phyloP scores from a whole-genome alignment of 2,888 invertebrate species.

The Priapulus caudatus region DNA sequence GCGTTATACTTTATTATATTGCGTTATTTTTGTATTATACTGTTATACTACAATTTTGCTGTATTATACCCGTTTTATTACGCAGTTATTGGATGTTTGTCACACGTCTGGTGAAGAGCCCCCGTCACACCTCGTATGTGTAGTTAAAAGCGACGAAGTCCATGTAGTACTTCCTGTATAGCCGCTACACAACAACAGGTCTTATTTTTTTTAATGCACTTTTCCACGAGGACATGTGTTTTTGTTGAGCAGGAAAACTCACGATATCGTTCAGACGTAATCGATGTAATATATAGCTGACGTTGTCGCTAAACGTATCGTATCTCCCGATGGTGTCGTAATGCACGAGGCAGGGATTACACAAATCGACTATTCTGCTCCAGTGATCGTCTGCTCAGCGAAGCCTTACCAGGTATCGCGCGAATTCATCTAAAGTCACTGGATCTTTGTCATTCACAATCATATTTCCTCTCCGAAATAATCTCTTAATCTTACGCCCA shows the following conservation, averaged over 20 bases:
- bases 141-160: neutral
- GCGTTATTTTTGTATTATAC: too few relatives aligned
- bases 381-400: neutral
- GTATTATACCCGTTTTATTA: too few relatives aligned
- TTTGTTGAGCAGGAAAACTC: neutral
- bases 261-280: neutral
- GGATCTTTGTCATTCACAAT: neutral
- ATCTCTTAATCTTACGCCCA: neutral
- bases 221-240: neutral
- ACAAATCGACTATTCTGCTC: neutral
- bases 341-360: neutral
- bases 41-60: too few relatives aligned
- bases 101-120: too few relatives aligned
- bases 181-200: neutral
- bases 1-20: too few relatives aligned
- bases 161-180: neutral
- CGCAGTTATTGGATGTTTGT: too few relatives aligned
- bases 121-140: too few relatives aligned
- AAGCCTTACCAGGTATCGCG: neutral
- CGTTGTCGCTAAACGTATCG: neutral
- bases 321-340: constrained; percentile 1
- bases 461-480: too few relatives aligned
- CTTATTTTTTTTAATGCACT: neutral
- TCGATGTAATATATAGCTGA: neutral
- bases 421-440: neutral